Evolutionary conservation across 2,888 invertebrate species (phyloP), one percentile per base, ranked within the genome.

Genomic region (Hipparchia semele): DNA sequence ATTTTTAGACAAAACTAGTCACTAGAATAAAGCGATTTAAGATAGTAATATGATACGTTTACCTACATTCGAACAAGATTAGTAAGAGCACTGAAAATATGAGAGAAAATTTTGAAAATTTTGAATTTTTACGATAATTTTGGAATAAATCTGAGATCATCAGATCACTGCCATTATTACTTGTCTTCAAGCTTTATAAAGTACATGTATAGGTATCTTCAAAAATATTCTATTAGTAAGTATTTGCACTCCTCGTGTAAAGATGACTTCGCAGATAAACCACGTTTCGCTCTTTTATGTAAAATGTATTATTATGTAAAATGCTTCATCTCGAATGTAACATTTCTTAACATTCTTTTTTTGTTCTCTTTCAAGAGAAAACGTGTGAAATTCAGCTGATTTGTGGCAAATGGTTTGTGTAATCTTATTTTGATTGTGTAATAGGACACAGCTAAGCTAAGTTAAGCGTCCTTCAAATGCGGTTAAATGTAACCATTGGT

Each of bases 371-470:
- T 80, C 79, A 75, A 74, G 13, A 67, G 73, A 82, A 81, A 80
- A 80, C 80, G 79, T 77, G 78, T 77, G 80, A 79, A 79, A 83
- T 83, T 83, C 79, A 80, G 80, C 79, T 77, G 79, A 72, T 56
- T 73, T 78, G 73, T 78, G 74, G 76, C 77, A 77, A 77, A 71
- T 76, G 75, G 80, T 80, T 81, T 82, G 71, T 75, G 72, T 79
- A 78, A 80, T 79, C 73, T 73, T 77, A 77, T 74, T 77, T 77
- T 77, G 78, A 79, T 84, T 84, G 79, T 82, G 79, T 82, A 81
- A 82, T 84, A 82, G 81, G 80, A 84, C 83, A 87, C 84, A 84
- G 83, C 84, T 76, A 78, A 23, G 23, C 84, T 76, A 78, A 23
- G 23, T 84, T 76, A 78, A 56, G 76, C 81, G 84, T 82, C 83